Evolutionary conservation across 2,888 invertebrate genomes (phyloP).

Genomic region (Ceratothoa steindachneri): DNA sequence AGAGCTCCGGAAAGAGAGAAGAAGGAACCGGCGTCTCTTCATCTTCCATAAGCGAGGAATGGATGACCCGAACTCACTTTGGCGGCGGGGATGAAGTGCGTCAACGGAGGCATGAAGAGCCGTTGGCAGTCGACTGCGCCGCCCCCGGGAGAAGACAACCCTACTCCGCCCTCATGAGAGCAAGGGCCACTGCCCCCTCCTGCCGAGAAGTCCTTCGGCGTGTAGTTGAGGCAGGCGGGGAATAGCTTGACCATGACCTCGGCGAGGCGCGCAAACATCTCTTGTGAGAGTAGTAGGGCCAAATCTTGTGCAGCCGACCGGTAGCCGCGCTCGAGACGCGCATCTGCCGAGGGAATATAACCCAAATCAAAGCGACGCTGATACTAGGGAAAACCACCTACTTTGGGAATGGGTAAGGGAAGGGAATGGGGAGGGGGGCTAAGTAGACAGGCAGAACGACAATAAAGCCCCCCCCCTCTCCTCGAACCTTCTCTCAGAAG

Average conservation of each 20-base stretch:
- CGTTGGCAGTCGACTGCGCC: slow-evolving; percentile 9
- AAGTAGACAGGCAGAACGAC: background rate
- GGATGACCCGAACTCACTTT: no score
- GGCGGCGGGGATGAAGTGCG: slow-evolving; percentile 66
- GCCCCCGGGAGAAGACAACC: background rate
- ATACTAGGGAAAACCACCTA: background rate
- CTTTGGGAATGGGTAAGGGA: background rate
- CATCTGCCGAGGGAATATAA: slow-evolving; percentile 58
- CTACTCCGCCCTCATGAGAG: background rate
- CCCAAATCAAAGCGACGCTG: slow-evolving; percentile 23
- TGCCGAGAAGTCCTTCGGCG: background rate
- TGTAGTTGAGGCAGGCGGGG: slow-evolving; percentile 46
- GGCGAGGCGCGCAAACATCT: slow-evolving; percentile 70
- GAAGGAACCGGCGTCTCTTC: no score
- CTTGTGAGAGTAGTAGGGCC: slow-evolving; percentile 74
- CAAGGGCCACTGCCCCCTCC: background rate
- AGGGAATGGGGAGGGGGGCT: background rate
- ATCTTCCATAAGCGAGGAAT: no score
- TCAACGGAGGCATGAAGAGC: slow-evolving; percentile 22
- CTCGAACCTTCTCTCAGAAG: no score
- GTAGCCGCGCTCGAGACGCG: slow-evolving; percentile 60
- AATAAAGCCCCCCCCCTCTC: no score
- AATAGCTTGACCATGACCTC: slow-evolving; percentile 46
- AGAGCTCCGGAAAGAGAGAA: no score
- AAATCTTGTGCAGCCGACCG: slow-evolving; percentile 72